Evolutionary conservation across 2,888 invertebrate genomes (phyloP), one percentile per base, ranked within the genome.

Genomic region (Chironomus riparius): DNA sequence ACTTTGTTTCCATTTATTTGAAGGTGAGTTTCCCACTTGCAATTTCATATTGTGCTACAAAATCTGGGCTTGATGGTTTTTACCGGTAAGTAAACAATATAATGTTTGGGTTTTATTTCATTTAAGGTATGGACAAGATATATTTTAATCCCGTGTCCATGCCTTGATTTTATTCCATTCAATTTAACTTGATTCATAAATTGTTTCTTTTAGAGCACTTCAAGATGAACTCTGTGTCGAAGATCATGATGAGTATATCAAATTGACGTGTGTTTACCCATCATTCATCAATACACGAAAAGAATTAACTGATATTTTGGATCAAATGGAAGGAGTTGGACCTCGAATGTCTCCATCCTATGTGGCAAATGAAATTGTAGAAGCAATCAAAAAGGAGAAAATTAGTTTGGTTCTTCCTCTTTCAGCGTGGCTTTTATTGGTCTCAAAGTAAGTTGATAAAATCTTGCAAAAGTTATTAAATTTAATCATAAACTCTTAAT

Each of bases 51-150:
- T 82, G 83, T 2, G 83, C 85, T 47, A 84, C 86, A 10, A 86
- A 86, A 78, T 85, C 82, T 78, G 86, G 83, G 15, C 83, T 85
- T 56, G 80, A 83, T 75, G 85, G 85, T 68, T 83, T 85, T 70
- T 65, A 65, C 21, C 18, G 65, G 65, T 65, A 22, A 21, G 28
- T 28, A 4, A 24, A n/a, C n/a, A n/a, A n/a, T n/a, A n/a, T n/a
- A n/a, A n/a, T n/a, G n/a, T n/a, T n/a, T n/a, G n/a, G n/a, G n/a
- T n/a, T n/a, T n/a, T n/a, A n/a, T n/a, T n/a, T n/a, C n/a, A n/a
- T n/a, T n/a, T n/a, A n/a, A n/a, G n/a, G n/a, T n/a, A n/a, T n/a
- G n/a, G n/a, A n/a, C n/a, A n/a, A n/a, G n/a, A n/a, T n/a, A n/a
- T n/a, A n/a, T n/a, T n/a, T n/a, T n/a, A n/a, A n/a, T n/a, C n/a